A percentile compares a stretch with the other conserved stretches of the same genome.
Conservation (phyloP, 2,888 invertebrate species). For the Bombylius discolor region DNA sequence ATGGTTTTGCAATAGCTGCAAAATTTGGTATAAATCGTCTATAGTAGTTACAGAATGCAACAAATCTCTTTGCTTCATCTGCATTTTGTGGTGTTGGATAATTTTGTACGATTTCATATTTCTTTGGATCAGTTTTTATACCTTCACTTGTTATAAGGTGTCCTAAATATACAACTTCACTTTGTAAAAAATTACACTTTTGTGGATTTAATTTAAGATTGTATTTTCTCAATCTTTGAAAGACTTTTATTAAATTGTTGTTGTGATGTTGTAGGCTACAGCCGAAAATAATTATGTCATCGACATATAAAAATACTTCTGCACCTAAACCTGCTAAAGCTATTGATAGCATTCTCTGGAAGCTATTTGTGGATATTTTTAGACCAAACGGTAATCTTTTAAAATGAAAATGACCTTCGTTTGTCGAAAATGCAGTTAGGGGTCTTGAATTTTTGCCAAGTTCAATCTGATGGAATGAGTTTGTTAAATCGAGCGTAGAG, state of each 20-base stretch:
- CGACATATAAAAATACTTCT: constrained; percentile 15
- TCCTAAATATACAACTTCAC: constrained; percentile 14
- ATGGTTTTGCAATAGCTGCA: constrained; percentile 14
- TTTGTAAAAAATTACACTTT: constrained; percentile 12
- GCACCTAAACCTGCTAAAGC: constrained; percentile 8
- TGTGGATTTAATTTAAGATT: constrained; percentile 11
- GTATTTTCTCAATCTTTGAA: constrained; percentile 8
- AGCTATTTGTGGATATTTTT: constrained; percentile 15
- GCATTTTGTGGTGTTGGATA: constrained; percentile 17
- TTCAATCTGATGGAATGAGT: constrained; percentile 7
- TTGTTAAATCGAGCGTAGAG: not conserved
- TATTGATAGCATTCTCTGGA: constrained; percentile 14
- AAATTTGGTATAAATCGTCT: constrained; percentile 16
- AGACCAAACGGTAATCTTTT: constrained; percentile 12
- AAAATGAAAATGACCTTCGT: constrained; percentile 13
- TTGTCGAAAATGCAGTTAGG: constrained; percentile 11
- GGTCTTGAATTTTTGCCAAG: constrained; percentile 9
- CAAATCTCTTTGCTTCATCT: constrained; percentile 4
- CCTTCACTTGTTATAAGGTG: constrained; percentile 14
- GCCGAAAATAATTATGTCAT: constrained; percentile 17
- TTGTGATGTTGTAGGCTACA: constrained; percentile 12
- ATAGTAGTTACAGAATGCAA: constrained; percentile 10
- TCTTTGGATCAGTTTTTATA: constrained; percentile 9
- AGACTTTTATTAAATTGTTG: constrained; percentile 7
- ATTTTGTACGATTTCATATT: constrained; percentile 3